phyloP scores from a whole-genome alignment of 2,113 vertebrate species.

The Origma solitaria region DNA sequence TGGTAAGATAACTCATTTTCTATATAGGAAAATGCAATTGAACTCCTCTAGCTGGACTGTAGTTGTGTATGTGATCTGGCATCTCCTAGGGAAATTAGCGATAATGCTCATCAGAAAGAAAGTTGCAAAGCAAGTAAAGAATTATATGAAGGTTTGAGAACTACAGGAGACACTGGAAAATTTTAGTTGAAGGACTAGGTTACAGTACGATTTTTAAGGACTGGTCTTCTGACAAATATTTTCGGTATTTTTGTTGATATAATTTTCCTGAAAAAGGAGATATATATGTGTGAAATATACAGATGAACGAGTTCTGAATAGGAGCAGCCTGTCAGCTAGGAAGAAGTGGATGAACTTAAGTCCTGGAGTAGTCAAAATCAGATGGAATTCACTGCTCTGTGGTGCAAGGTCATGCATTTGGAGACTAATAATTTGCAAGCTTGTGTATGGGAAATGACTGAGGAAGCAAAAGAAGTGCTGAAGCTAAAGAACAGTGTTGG shows the following conservation, averaged over 20 bases:
- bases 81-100: conserved; percentile 17
- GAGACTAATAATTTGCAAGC: not conserved
- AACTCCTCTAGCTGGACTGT: not conserved
- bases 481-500: conserved; percentile 13
- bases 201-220: not conserved
- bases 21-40: conserved; percentile 8
- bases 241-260: not conserved
- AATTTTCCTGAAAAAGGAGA: not conserved
- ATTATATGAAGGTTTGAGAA: not conserved
- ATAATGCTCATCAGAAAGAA: not conserved
- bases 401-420: conserved; percentile 8
- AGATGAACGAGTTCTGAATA: not conserved
- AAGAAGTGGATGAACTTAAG: not conserved
- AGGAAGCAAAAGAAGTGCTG: conserved; percentile 27
- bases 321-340: not conserved
- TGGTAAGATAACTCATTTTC: conserved; percentile 42
- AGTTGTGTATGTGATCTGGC: conserved; percentile 26
- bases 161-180: not conserved
- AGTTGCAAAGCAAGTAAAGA: not conserved
- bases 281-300: not conserved
- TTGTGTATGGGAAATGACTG: conserved; percentile 21
- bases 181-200: not conserved
- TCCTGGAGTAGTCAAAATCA: not conserved
- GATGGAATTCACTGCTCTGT: not conserved
- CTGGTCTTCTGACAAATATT: not conserved